These are phyloP conservation scores for Formicarius rufipectus DNA, from an alignment of 2,113 vertebrate genomes.

Conservation along the genomic window DNA sequence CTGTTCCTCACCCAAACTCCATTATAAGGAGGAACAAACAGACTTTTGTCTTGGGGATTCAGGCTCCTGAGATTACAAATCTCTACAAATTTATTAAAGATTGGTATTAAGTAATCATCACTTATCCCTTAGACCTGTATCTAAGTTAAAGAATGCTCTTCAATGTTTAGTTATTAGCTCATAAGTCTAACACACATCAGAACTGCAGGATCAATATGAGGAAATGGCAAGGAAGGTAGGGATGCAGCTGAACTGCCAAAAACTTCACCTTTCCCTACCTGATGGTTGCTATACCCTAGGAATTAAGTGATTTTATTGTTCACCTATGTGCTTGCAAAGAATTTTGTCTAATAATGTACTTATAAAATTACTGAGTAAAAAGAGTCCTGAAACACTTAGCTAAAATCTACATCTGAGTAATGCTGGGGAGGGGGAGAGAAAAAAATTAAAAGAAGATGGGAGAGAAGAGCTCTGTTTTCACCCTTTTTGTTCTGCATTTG, in stretches of 20 bases:
- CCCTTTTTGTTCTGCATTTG: constrained; percentile 17
- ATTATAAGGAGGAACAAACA: neutral
- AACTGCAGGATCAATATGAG: neutral
- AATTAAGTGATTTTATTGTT: neutral
- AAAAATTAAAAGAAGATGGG: neutral
- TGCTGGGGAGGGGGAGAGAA: neutral
- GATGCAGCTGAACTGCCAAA: neutral
- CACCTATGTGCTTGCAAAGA: neutral
- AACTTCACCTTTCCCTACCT: neutral
- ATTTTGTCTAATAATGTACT: neutral
- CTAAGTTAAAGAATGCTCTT: neutral
- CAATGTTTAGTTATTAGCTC: neutral
- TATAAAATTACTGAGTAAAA: neutral
- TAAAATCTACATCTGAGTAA: neutral
- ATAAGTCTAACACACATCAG: neutral
- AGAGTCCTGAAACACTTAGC: neutral
- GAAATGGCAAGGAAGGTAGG: neutral
- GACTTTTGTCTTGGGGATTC: neutral
- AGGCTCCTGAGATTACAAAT: neutral
- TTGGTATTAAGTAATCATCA: neutral
- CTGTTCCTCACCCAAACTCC: neutral
- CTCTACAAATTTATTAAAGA: neutral
- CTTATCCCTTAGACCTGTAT: neutral
- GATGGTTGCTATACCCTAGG: neutral
- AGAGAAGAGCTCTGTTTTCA: neutral